Conservation (phyloP, 2,797 vertebrate genomes). For the Coilia nasus region DNA sequence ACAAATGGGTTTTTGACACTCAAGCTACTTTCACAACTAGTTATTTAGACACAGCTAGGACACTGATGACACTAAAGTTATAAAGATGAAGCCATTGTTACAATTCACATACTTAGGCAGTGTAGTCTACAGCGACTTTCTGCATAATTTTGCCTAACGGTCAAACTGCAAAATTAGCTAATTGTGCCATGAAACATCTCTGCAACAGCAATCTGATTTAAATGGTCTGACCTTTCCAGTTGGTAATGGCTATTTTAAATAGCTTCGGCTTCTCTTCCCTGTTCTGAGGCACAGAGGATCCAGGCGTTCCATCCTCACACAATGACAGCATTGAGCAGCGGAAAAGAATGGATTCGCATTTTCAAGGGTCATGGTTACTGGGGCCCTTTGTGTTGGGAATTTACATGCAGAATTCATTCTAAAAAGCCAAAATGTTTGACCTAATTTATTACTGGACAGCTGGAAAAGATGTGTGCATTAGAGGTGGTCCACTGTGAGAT, state of each 20-base stretch:
- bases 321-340: conserved; percentile 22
- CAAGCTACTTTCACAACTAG: neutral
- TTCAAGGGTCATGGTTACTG: conserved; percentile 19
- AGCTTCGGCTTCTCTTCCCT: conserved; percentile 3
- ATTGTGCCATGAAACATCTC: conserved; percentile 11
- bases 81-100: neutral
- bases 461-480: neutral
- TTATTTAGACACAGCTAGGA: neutral
- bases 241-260: conserved; percentile 8
- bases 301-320: conserved; percentile 10
- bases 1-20: neutral
- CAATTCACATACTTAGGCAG: neutral
- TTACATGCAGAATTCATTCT: conserved; percentile 16
- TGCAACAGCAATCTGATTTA: neutral
- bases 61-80: neutral
- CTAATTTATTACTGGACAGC: neutral
- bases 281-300: conserved; percentile 6
- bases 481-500: neutral
- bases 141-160: neutral
- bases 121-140: neutral
- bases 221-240: neutral
- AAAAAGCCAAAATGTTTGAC: conserved; percentile 8
- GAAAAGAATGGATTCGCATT: conserved; percentile 23
- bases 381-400: conserved; percentile 19
- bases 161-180: neutral